A percentile compares a stretch with the other conserved stretches of the same genome.
Conservation (phyloP, 2,797 vertebrate genomes). For the Girardinus metallicus region DNA sequence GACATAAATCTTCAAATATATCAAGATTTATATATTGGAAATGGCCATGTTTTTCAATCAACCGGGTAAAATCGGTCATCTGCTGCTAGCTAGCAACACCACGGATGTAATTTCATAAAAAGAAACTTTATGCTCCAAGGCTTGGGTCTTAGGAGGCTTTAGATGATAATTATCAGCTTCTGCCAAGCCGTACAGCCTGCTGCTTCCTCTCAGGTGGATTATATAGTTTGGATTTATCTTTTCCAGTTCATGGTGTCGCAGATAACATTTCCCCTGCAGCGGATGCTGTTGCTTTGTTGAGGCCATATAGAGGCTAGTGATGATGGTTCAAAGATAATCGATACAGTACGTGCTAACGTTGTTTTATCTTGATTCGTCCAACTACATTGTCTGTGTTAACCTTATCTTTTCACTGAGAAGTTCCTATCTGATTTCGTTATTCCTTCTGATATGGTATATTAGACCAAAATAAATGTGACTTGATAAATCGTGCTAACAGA, state of each 20-base stretch:
- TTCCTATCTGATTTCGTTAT: not conserved
- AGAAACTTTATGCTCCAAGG: constrained; percentile 14
- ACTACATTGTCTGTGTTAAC: not conserved
- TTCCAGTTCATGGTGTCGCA: constrained; percentile 5
- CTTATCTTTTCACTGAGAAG: not conserved
- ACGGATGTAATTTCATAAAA: constrained; percentile 29
- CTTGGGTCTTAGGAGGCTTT: constrained; percentile 27
- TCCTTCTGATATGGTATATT: not conserved
- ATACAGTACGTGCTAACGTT: constrained; percentile 1
- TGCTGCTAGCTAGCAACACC: constrained; percentile 8
- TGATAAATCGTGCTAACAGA: constrained; percentile 4
- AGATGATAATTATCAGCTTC: constrained; percentile 48
- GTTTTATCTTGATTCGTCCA: not conserved
- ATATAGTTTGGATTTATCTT: constrained; percentile 17
- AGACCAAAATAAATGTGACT: not conserved
- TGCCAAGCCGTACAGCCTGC: constrained; percentile 4
- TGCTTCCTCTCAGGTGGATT: constrained; percentile 34
- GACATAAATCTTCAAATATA: not conserved
- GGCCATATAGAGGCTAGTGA: not conserved
- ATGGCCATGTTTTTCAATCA: not conserved
- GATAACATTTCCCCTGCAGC: constrained; percentile 6
- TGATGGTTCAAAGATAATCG: not conserved
- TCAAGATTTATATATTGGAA: too few species aligned
- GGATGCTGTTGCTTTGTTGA: constrained; percentile 12
- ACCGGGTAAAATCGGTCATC: constrained; percentile 20